A percentile compares a stretch with the other conserved stretches of the same genome.
Evolutionary conservation across 2,888 invertebrate genomes (phyloP).

Genomic region (Ephialtes manifestator): DNA sequence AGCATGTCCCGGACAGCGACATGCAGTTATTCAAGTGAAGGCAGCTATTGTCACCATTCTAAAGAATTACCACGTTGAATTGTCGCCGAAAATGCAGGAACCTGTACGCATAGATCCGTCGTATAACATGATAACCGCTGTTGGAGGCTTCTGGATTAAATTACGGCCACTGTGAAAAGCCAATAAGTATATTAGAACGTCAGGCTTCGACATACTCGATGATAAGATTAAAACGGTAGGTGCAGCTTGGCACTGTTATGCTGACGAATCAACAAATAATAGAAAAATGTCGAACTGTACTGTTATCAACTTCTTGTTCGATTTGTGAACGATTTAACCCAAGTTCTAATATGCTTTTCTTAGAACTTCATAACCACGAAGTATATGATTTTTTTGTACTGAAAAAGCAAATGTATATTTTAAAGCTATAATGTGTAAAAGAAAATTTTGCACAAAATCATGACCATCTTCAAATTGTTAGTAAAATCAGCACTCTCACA

Average conservation of each 20-base stretch:
- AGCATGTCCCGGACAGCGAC: slow-evolving; percentile 64
- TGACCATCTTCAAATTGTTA: too few species aligned
- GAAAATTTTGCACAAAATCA: too few species aligned
- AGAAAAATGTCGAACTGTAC: not conserved
- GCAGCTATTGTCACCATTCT: slow-evolving; percentile 65
- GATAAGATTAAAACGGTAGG: not conserved
- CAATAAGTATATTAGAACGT: not conserved
- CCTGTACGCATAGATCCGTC: slow-evolving; percentile 61
- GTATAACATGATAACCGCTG: slow-evolving; percentile 42
- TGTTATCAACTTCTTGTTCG: too few species aligned
- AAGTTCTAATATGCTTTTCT: too few species aligned
- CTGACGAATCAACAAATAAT: not conserved
- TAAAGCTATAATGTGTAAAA: too few species aligned
- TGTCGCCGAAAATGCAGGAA: slow-evolving; percentile 63
- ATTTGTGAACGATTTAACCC: too few species aligned
- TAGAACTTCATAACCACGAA: too few species aligned
- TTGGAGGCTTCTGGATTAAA: slow-evolving; percentile 63
- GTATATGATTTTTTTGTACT: too few species aligned
- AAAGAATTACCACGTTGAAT: slow-evolving; percentile 57
- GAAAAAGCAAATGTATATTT: too few species aligned
- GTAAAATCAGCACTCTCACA: too few species aligned
- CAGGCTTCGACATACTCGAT: not conserved
- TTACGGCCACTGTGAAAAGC: slow-evolving; percentile 1
- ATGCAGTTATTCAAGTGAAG: slow-evolving; percentile 64
- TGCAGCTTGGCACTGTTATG: not conserved